Conservation (phyloP, 2,888 invertebrate species). For the Nemotelus pantherinus region DNA sequence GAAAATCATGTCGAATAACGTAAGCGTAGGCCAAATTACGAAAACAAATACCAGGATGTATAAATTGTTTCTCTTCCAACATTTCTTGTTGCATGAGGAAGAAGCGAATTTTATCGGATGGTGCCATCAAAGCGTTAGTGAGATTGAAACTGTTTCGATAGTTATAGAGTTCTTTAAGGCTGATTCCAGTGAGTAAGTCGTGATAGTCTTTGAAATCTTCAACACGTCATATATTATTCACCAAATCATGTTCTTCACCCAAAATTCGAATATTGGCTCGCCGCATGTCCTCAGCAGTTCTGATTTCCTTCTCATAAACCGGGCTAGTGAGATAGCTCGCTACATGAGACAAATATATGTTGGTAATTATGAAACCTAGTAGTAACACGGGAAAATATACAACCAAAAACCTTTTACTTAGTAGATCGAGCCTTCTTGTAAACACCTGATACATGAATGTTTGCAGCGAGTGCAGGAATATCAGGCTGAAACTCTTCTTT, state of each 20-base stretch:
- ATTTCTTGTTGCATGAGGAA: not conserved
- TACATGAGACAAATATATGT: conserved; percentile 11
- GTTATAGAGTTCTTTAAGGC: not conserved
- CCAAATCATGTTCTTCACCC: not conserved
- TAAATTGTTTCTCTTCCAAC: not conserved
- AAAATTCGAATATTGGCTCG: conserved; percentile 15
- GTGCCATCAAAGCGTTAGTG: not conserved
- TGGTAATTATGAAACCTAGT: conserved; percentile 13
- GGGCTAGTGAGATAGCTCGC: conserved; percentile 28
- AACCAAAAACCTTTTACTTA: not conserved
- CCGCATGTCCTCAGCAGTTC: not conserved
- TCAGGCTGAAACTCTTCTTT: not conserved
- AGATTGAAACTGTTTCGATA: conserved; percentile 13
- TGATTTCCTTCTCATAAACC: not conserved
- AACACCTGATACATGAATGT: not conserved
- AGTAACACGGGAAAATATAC: conserved; percentile 14
- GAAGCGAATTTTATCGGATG: conserved; percentile 2
- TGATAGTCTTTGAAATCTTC: conserved; percentile 1
- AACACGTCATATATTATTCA: not conserved
- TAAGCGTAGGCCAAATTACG: not conserved
- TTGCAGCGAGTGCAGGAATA: not conserved
- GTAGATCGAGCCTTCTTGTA: not conserved
- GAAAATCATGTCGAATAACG: not conserved
- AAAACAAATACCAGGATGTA: conserved; percentile 7
- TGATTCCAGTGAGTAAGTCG: not conserved